Conservation (phyloP, 2,888 invertebrate genomes). For the Himalopsyche tibetana region DNA sequence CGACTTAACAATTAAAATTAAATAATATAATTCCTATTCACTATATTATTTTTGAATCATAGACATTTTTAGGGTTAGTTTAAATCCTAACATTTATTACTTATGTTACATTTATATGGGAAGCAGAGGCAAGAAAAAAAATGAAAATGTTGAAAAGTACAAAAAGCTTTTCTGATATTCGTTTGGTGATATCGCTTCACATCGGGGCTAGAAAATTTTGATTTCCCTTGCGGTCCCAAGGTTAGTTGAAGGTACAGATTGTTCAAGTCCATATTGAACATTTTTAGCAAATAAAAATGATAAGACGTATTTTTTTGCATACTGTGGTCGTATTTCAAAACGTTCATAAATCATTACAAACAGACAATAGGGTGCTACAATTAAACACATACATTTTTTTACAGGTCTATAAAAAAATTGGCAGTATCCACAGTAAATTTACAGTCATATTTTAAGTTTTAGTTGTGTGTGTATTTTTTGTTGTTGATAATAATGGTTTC, state of each 20-base stretch:
- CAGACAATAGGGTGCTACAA: not conserved
- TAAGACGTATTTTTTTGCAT: not conserved
- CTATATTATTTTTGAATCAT: too few relatives aligned
- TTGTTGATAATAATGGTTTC: too few relatives aligned
- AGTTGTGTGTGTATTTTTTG: too few relatives aligned
- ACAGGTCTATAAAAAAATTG: too few relatives aligned
- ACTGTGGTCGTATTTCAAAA: not conserved
- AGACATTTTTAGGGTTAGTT: too few relatives aligned
- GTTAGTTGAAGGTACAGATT: slow-evolving; percentile 34
- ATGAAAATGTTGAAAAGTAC: not conserved
- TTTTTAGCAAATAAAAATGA: not conserved
- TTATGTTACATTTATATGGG: not conserved
- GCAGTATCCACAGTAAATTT: too few relatives aligned
- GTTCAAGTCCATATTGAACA: slow-evolving; percentile 20
- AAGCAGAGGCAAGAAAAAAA: not conserved
- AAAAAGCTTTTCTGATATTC: slow-evolving; percentile 34
- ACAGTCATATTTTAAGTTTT: too few relatives aligned
- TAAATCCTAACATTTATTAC: too few relatives aligned
- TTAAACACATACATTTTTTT: too few relatives aligned
- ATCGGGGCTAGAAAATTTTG: slow-evolving; percentile 59
- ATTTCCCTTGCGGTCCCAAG: slow-evolving; percentile 60
- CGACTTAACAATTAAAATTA: too few relatives aligned
- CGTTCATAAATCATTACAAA: not conserved
- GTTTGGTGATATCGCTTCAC: slow-evolving; percentile 59
- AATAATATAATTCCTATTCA: too few relatives aligned